Percentiles rank a stretch among this genome's conserved stretches.
Conservation (phyloP, 2,888 invertebrate species). For the Drosophila falleni region DNA sequence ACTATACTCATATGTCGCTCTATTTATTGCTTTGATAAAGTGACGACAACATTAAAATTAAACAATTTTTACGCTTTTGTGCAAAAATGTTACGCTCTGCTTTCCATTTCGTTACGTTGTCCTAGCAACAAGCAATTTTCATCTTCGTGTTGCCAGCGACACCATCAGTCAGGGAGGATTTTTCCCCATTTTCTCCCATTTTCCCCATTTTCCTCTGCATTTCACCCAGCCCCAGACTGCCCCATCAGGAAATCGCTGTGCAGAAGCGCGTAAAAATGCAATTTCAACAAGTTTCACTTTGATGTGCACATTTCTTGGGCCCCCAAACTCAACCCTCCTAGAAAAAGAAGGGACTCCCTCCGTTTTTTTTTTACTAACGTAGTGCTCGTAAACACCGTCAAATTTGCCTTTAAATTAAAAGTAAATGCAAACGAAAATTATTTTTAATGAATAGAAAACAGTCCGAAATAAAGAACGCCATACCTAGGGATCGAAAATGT, state of each 20-base stretch:
- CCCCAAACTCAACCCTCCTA: conserved; percentile 15
- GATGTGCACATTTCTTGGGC: conserved; percentile 74
- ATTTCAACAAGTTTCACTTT: conserved; percentile 81
- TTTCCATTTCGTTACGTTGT: conserved; percentile 55
- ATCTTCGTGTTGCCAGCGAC: conserved; percentile 48
- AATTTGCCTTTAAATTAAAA: conserved; percentile 72
- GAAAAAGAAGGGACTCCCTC: neutral
- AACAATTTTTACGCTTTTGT: conserved; percentile 67
- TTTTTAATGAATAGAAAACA: conserved; percentile 73
- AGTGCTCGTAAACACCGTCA: conserved; percentile 9
- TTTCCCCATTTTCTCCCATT: neutral
- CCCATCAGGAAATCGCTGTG: conserved; percentile 53
- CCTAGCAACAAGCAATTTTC: conserved; percentile 68
- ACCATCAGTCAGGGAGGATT: conserved; percentile 25
- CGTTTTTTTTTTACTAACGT: neutral
- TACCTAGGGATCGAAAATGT: conserved; percentile 3
- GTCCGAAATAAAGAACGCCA: conserved; percentile 48
- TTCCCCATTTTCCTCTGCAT: neutral
- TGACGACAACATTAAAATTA: conserved; percentile 74
- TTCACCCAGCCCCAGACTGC: neutral
- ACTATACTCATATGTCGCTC: conserved; percentile 2
- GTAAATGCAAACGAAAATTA: conserved; percentile 78
- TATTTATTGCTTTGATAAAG: conserved; percentile 34
- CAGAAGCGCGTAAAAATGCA: conserved; percentile 81
- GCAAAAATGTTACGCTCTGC: conserved; percentile 56